Percentiles rank a stretch among this genome's conserved stretches.
These are phyloP conservation scores for Eptatretus atami DNA, from an alignment of 2,797 vertebrate species.

Conservation along the genomic window DNA sequence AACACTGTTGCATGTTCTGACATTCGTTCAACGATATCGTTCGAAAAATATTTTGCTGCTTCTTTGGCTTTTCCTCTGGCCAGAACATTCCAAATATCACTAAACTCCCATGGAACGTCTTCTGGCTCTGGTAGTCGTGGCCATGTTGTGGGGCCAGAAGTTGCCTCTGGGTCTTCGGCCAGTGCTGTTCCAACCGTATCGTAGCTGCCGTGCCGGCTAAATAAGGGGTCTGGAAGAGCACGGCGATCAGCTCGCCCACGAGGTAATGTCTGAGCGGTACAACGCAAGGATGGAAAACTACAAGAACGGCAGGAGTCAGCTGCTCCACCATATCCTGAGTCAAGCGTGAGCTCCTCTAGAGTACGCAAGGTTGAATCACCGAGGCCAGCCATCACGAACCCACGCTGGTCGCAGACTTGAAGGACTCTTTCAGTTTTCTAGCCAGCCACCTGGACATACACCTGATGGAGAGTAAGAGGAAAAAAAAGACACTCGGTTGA, in stretches of 20 bases:
- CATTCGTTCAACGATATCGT: slow-evolving; percentile 40
- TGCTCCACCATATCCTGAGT: slow-evolving; percentile 96
- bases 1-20: slow-evolving; percentile 47
- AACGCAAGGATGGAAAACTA: slow-evolving; percentile 79
- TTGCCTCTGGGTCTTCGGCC: slow-evolving; percentile 74
- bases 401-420: neutral
- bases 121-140: slow-evolving; percentile 82
- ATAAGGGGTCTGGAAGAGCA: slow-evolving; percentile 43
- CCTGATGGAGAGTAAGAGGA: too few species aligned
- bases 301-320: slow-evolving; percentile 86
- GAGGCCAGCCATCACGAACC: slow-evolving; percentile 1
- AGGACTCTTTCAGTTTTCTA: too few species aligned
- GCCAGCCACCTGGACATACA: too few species aligned
- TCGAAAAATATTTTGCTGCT: slow-evolving; percentile 17
- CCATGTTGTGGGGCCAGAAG: slow-evolving; percentile 67
- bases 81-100: slow-evolving; percentile 48
- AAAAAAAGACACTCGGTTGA: too few species aligned
- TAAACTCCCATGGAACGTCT: slow-evolving; percentile 82
- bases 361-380: slow-evolving; percentile 23
- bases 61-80: slow-evolving; percentile 24
- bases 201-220: slow-evolving; percentile 80
- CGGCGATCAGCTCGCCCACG: neutral
- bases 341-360: slow-evolving; percentile 92
- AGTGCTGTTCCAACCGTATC: slow-evolving; percentile 90
- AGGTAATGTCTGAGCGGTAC: slow-evolving; percentile 41